These are phyloP conservation scores for Lerema accius DNA, from an alignment of 1,140 invertebrate genomes.

Conservation along the genomic window DNA sequence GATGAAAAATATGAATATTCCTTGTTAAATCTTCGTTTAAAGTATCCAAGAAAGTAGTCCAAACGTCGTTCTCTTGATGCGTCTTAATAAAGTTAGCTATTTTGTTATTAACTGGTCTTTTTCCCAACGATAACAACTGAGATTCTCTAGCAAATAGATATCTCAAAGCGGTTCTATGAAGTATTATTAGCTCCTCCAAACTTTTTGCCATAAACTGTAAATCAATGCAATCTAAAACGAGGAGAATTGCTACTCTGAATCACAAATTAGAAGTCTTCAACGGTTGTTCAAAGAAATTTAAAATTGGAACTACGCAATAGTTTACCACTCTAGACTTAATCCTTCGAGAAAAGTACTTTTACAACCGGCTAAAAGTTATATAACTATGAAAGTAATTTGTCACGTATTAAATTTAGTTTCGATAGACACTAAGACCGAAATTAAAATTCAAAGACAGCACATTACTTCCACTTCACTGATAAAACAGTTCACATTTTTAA, in stretches of 20 bases:
- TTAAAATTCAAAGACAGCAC: background rate
- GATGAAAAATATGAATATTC: slow-evolving; percentile 51
- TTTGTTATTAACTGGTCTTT: slow-evolving; percentile 66
- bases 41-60: slow-evolving; percentile 53
- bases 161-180: slow-evolving; percentile 57
- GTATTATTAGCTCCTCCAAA: slow-evolving; percentile 63
- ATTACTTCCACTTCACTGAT: background rate
- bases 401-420: too few relatives aligned
- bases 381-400: too few relatives aligned
- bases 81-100: slow-evolving; percentile 59
- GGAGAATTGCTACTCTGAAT: background rate
- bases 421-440: too few relatives aligned
- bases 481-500: slow-evolving; percentile 3
- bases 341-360: too few relatives aligned
- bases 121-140: slow-evolving; percentile 55
- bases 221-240: too few relatives aligned
- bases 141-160: slow-evolving; percentile 63
- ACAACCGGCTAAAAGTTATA: too few relatives aligned
- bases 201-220: slow-evolving; percentile 62
- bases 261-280: too few relatives aligned
- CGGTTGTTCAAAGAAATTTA: too few relatives aligned
- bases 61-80: slow-evolving; percentile 52
- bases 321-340: too few relatives aligned
- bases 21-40: slow-evolving; percentile 67
- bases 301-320: too few relatives aligned